Evolutionary conservation across 2,888 invertebrate species (phyloP), one percentile per base, ranked within the genome.

Genomic region (Drosophila cognata): DNA sequence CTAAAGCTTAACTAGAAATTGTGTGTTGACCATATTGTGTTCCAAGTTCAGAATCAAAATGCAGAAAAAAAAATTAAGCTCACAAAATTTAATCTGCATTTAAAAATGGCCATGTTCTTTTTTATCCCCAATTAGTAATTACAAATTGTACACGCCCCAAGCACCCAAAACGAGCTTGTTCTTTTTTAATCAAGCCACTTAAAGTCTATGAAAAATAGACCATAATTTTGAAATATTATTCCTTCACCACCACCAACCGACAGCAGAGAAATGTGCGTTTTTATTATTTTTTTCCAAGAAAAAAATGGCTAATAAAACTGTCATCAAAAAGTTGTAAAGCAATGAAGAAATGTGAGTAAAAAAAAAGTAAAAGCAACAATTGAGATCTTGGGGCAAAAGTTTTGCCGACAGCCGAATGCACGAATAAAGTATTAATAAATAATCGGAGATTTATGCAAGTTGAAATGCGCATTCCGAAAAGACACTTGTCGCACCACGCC

Each of bases 291-390:
- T 59, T 52, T 57, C 60, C 36, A 67, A 62, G 50, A 64, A 75
- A 74, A 83, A 83, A 86, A 75, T 79, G 84, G 81, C 89, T 81
- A 85, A 85, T 85, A 88, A 88, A 85, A 85, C 77, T 85, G 84
- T 85, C 84, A 85, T 85, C 87, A 89, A 85, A 89, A 89, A 85
- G 89, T 89, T 89, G 87, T 87, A 81, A 85, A 89, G 82, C 89
- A 85, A 85, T 89, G 89, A 84, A 87, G 82, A 82, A 84, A 84
- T 84, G 82, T 68, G 76, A 70, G 59, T 21, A 60, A n/a, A 36
- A 58, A 62, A 73, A 59, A 73, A 74, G 64, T 56, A 43, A 57
- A 43, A 69, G 70, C 29, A 77, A 67, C 67, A 58, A 69, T 74
- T 74, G 53, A 61, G 74, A 53, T 59, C 76, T 66, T 60, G 60